A percentile compares a stretch with the other conserved stretches of the same genome.
phyloP scores from a whole-genome alignment of 2,888 invertebrate genomes.

The Hoplodrina blanda region DNA sequence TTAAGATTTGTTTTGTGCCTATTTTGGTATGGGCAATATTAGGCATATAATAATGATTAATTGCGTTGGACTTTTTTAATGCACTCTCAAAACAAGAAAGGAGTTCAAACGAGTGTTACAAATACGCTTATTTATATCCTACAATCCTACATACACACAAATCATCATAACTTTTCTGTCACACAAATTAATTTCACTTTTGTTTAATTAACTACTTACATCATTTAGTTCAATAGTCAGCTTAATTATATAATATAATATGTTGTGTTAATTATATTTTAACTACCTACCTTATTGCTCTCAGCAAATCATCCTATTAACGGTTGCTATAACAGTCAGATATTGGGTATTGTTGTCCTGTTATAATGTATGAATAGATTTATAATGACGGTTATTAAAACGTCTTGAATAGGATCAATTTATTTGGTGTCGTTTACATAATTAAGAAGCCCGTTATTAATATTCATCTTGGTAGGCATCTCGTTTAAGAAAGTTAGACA shows the following conservation, averaged over 20 bases:
- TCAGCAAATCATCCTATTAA: constrained; percentile 9
- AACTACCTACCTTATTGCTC: constrained; percentile 9
- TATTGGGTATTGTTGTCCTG: neutral
- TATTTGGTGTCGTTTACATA: neutral
- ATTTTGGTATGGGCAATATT: neutral
- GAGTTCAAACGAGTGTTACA: neutral
- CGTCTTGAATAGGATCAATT: neutral
- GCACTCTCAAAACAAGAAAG: neutral
- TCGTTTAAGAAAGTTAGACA: no score
- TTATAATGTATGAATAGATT: constrained; percentile 1
- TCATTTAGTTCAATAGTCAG: neutral
- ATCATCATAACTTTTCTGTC: neutral
- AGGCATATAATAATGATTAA: neutral
- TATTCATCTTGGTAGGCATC: neutral
- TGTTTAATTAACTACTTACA: neutral
- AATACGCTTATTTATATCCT: constrained; percentile 1
- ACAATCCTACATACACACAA: neutral
- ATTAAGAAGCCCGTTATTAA: neutral
- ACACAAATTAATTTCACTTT: neutral
- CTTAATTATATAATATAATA: neutral
- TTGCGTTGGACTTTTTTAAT: neutral
- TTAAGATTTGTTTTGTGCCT: neutral
- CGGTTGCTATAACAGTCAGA: neutral
- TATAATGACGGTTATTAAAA: constrained; percentile 3
- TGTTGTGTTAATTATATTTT: constrained; percentile 17